Evolutionary conservation across 2,113 vertebrate genomes (phyloP).

Genomic region (Antechinus stuartii): DNA sequence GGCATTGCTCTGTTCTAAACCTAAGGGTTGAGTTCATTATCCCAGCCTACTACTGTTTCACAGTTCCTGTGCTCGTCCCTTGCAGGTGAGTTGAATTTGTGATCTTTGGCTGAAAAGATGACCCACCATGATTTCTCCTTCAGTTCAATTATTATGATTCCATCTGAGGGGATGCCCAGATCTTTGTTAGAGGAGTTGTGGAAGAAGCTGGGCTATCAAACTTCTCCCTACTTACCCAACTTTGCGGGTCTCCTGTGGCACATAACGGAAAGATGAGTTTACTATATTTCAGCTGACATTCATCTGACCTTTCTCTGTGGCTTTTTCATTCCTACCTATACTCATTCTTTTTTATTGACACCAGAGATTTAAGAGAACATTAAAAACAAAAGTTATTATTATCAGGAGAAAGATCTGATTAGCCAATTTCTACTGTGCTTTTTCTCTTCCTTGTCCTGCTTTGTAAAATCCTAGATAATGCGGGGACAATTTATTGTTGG

Average conservation of each 20-base stretch:
- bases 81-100: background rate
- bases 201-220: background rate
- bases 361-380: background rate
- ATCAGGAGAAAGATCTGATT: background rate
- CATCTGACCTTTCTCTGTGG: conserved; percentile 58
- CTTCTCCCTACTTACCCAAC: background rate
- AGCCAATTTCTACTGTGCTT: conserved; percentile 46
- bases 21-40: background rate
- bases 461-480: background rate
- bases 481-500: conserved; percentile 51
- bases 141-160: background rate
- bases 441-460: conserved; percentile 4
- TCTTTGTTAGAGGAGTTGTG: background rate
- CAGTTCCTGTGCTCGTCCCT: background rate
- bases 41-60: background rate
- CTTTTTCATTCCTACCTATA: conserved; percentile 59
- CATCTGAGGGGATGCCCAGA: background rate
- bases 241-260: conserved; percentile 20
- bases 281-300: background rate
- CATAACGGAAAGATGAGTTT: conserved; percentile 2
- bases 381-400: conserved; percentile 15
- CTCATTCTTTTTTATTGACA: background rate
- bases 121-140: background rate
- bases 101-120: background rate
- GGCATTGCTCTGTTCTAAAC: background rate